A percentile compares a stretch with the other conserved stretches of the same genome.
Conservation (phyloP, 2,797 vertebrate genomes). For the Sebastes glaucus region DNA sequence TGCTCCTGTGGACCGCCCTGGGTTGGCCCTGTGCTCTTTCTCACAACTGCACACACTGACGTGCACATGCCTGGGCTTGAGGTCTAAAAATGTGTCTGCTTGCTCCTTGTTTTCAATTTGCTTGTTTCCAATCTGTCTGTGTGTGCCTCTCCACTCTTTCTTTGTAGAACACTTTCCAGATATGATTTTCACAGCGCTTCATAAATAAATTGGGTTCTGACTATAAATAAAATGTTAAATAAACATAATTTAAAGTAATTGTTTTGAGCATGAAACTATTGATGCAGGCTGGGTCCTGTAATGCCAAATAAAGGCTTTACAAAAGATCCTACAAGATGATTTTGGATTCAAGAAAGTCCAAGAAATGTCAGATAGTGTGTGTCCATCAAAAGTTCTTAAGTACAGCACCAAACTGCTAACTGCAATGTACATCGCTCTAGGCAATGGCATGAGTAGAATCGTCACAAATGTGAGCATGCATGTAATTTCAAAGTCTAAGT, state of each 20-base stretch:
- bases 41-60: neutral
- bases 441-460: neutral
- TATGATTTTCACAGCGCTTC: neutral
- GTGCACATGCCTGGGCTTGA: conserved; percentile 4
- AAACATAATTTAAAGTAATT: neutral
- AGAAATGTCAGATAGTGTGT: neutral
- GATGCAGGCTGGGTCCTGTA: neutral
- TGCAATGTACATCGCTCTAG: neutral
- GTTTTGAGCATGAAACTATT: neutral
- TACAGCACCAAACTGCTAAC: too few relatives aligned
- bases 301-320: neutral
- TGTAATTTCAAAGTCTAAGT: neutral
- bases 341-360: too few relatives aligned
- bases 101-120: conserved; percentile 1
- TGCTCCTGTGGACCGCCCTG: conserved; percentile 23
- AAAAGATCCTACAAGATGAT: too few relatives aligned
- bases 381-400: neutral
- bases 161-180: neutral
- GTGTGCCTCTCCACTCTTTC: neutral
- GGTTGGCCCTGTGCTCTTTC: conserved; percentile 25
- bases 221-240: neutral
- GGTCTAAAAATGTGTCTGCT: neutral
- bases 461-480: neutral
- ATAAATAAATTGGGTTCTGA: neutral
- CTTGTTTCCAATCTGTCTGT: neutral